Conservation (phyloP, 2,797 vertebrate genomes). For the Pyrocephalus nanus region DNA sequence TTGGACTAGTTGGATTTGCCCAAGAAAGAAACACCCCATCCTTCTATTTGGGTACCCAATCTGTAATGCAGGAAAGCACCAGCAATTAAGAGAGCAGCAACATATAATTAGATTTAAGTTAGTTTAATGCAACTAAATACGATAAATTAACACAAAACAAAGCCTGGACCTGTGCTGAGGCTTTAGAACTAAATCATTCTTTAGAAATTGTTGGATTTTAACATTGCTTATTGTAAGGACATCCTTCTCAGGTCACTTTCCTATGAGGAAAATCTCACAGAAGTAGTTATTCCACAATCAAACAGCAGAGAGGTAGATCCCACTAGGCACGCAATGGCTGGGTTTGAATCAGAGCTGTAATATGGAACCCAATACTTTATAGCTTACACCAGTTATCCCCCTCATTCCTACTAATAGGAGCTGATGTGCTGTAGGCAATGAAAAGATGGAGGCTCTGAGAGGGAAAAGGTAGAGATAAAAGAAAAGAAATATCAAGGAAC, state of each 20-base stretch:
- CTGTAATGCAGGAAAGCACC: neutral
- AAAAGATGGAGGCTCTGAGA: neutral
- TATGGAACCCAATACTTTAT: neutral
- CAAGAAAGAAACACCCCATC: neutral
- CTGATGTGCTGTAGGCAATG: slow-evolving; percentile 22
- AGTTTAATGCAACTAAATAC: neutral
- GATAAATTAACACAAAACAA: neutral
- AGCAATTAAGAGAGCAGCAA: neutral
- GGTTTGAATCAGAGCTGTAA: neutral
- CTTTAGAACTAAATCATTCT: neutral
- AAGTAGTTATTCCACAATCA: neutral
- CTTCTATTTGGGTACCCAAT: neutral
- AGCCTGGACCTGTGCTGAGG: neutral
- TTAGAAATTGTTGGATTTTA: neutral
- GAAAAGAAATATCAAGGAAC: slow-evolving; percentile 34
- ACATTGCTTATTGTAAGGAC: rapidly evolving
- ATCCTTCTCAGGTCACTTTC: neutral
- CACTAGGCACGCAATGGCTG: neutral
- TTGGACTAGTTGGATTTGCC: neutral
- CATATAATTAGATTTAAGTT: neutral
- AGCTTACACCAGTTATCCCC: neutral
- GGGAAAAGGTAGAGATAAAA: slow-evolving; percentile 45
- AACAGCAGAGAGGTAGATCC: neutral
- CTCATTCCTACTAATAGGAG: neutral
- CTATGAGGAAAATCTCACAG: neutral